Conservation (phyloP, 2,797 vertebrate genomes). For the Semaprochilodus insignis region DNA sequence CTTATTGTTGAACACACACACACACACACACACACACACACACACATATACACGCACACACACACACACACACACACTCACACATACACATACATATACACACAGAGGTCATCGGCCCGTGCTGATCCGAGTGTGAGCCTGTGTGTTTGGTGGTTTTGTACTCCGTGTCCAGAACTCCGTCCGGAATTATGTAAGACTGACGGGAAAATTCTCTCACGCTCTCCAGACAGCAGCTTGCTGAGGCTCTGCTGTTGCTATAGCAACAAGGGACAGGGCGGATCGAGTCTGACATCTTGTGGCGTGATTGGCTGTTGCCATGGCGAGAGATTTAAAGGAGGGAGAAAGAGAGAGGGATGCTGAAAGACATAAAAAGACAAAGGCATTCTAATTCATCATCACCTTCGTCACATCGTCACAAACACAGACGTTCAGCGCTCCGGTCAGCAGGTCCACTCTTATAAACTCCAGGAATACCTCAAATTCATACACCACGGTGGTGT, state of each 20-base stretch:
- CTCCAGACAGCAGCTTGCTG: background rate
- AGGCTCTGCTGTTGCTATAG: constrained; percentile 72
- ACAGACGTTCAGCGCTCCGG: background rate
- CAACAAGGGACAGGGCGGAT: constrained; percentile 67
- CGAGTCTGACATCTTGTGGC: constrained; percentile 56
- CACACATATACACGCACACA: constrained; percentile 21
- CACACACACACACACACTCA: background rate
- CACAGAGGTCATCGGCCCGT: background rate
- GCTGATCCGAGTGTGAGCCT: too few relatives aligned
- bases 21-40: constrained; percentile 1
- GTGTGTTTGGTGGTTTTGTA: background rate
- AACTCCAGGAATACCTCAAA: too few relatives aligned
- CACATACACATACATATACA: background rate
- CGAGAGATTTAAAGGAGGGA: constrained; percentile 55
- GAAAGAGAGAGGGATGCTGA: constrained; percentile 58
- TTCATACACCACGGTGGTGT: too few relatives aligned
- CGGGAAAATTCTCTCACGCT: background rate
- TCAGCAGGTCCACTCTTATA: too few relatives aligned
- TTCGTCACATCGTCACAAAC: background rate
- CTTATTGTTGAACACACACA: background rate
- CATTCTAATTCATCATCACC: background rate
- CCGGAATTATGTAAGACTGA: background rate
- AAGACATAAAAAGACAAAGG: constrained; percentile 5
- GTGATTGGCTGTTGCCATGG: constrained; percentile 62
- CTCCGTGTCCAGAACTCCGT: background rate